Percentiles rank a stretch among this genome's conserved stretches.
Evolutionary conservation across 92 coral and sea anemone species (phyloP).

Genomic region (Ricordea florida): DNA sequence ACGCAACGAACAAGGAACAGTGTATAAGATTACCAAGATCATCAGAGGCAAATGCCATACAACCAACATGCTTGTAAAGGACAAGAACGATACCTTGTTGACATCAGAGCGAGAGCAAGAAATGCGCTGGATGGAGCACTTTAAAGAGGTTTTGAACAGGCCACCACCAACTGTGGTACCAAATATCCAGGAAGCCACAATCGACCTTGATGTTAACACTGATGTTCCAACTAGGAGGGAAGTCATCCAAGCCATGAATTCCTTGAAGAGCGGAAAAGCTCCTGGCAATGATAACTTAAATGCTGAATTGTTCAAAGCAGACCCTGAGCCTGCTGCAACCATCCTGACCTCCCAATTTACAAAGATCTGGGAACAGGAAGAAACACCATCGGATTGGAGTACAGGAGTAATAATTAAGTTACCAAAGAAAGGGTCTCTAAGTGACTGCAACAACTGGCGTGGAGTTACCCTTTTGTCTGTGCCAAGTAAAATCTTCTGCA

Average conservation of each 20-base stretch:
- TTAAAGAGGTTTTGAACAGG: constrained; percentile 11
- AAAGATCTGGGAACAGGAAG: not conserved
- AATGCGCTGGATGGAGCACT: not conserved
- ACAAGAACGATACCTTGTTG: not conserved
- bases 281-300: not conserved
- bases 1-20: not conserved
- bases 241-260: not conserved
- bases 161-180: not conserved
- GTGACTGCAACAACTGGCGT: constrained; percentile 5
- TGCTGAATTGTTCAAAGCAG: not conserved
- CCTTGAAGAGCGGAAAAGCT: constrained; percentile 4
- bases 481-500: constrained; percentile 2
- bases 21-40: constrained; percentile 13
- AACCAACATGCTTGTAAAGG: constrained; percentile 1
- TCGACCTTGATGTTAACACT: not conserved
- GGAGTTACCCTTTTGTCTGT: constrained; percentile 6
- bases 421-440: constrained; percentile 8
- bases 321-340: not conserved
- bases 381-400: not conserved
- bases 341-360: not conserved
- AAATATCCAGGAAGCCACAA: not conserved
- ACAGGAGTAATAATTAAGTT: not conserved
- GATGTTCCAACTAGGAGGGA: not conserved
- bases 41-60: not conserved
- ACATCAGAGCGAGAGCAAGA: not conserved